A percentile compares a stretch with the other conserved stretches of the same genome.
These are phyloP conservation scores for Octodon degus DNA, from an alignment of 2,113 vertebrate genomes.

Conservation along the genomic window DNA sequence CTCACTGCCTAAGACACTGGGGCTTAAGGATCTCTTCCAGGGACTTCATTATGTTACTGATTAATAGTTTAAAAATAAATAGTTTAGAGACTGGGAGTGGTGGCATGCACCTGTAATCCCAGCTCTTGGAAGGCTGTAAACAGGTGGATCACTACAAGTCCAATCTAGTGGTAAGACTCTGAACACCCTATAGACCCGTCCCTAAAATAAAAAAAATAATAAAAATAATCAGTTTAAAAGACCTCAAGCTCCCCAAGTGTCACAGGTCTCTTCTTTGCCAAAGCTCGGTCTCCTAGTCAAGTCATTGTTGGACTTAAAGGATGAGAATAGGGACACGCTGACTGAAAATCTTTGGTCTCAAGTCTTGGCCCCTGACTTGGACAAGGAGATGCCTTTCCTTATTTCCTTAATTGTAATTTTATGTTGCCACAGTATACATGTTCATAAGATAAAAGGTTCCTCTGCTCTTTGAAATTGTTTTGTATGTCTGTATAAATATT, in stretches of 20 bases:
- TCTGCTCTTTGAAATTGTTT: constrained; percentile 64
- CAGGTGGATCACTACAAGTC: too few relatives aligned
- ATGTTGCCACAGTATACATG: constrained; percentile 54
- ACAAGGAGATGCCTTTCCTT: constrained; percentile 41
- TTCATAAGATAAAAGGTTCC: constrained; percentile 66
- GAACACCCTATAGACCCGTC: too few relatives aligned
- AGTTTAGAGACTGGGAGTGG: not conserved
- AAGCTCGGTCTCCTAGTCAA: constrained; percentile 40
- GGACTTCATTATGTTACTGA: constrained; percentile 1
- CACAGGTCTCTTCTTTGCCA: constrained; percentile 8
- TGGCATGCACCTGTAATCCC: too few relatives aligned
- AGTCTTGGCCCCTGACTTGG: constrained; percentile 33
- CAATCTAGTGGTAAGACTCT: too few relatives aligned
- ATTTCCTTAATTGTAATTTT: constrained; percentile 64
- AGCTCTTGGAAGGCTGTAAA: too few relatives aligned
- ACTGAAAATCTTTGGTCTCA: constrained; percentile 51
- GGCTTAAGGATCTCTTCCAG: not conserved
- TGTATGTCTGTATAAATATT: constrained; percentile 68
- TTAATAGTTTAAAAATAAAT: constrained; percentile 25
- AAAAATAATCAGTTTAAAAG: constrained; percentile 24
- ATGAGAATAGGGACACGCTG: not conserved
- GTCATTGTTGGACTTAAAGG: constrained; percentile 27
- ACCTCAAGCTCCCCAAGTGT: not conserved
- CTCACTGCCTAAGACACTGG: not conserved
- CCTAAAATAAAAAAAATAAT: not conserved